These are phyloP conservation scores for Pipa parva DNA, from an alignment of 2,113 vertebrate species.

Conservation along the genomic window DNA sequence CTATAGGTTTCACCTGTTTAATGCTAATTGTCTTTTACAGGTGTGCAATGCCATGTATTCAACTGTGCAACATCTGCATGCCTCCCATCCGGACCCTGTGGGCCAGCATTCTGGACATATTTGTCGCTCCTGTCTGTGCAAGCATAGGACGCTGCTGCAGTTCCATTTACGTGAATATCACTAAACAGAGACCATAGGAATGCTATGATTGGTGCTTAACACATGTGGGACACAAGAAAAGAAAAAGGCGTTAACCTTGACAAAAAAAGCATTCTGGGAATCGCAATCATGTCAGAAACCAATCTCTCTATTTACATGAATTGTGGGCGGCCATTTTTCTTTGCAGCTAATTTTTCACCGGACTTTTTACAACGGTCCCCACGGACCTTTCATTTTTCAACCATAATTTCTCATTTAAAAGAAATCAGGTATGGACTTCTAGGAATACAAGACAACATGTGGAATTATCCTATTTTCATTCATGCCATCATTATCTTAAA, in stretches of 20 bases:
- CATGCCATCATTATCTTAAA: too few relatives aligned
- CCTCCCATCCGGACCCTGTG: constrained; percentile 65
- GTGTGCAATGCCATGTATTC: constrained; percentile 68
- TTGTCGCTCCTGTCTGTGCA: constrained; percentile 61
- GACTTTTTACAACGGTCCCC: not conserved
- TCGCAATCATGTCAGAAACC: not conserved
- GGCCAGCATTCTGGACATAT: constrained; percentile 56
- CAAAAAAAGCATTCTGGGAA: not conserved
- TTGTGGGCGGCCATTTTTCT: too few relatives aligned
- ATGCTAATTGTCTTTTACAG: constrained; percentile 48
- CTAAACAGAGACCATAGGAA: constrained; percentile 42
- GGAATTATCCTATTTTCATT: too few relatives aligned
- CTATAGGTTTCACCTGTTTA: too few relatives aligned
- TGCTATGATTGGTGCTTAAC: not conserved
- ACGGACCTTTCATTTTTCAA: too few relatives aligned
- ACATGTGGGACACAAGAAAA: not conserved
- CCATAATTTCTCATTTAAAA: too few relatives aligned
- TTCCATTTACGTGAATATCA: constrained; percentile 44
- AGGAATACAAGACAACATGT: too few relatives aligned
- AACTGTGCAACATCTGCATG: constrained; percentile 65
- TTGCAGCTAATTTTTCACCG: not conserved
- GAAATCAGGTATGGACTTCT: too few relatives aligned
- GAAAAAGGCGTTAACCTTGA: not conserved
- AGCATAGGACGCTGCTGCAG: constrained; percentile 66
- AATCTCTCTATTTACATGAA: not conserved